Conservation (phyloP, 2,888 invertebrate species). For the Agrochola macilenta region DNA sequence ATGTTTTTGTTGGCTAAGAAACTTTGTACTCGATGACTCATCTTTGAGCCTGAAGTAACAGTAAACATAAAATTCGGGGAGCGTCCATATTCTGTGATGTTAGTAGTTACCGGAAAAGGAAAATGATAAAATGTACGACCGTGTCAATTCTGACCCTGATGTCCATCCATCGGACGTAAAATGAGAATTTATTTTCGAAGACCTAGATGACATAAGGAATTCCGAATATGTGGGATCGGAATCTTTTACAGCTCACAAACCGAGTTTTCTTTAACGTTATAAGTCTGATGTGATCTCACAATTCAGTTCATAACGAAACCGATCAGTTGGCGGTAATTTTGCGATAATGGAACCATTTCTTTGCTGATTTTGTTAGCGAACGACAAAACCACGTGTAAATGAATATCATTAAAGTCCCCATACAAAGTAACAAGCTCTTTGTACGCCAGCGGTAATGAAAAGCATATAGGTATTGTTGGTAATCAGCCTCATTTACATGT, state of each 20-base stretch:
- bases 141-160: constrained; percentile 29
- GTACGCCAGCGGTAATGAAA: constrained; percentile 54
- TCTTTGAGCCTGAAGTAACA: constrained; percentile 21
- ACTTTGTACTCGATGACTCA: constrained; percentile 65
- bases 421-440: constrained; percentile 60
- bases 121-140: constrained; percentile 49
- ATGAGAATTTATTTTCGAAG: constrained; percentile 18
- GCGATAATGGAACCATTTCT: constrained; percentile 25
- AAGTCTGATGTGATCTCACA: constrained; percentile 10
- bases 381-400: constrained; percentile 47
- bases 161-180: constrained; percentile 22
- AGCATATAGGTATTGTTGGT: constrained; percentile 52
- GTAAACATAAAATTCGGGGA: constrained; percentile 41
- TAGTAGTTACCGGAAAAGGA: constrained; percentile 34
- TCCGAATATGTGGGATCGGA: constrained; percentile 3
- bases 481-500: constrained; percentile 61
- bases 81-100: constrained; percentile 34
- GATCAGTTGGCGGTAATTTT: constrained; percentile 10
- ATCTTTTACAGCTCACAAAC: constrained; percentile 23
- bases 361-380: constrained; percentile 8
- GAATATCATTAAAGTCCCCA: constrained; percentile 42
- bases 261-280: constrained; percentile 15
- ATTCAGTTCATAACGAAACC: constrained; percentile 18
- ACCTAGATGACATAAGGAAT: constrained; percentile 30
- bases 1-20: constrained; percentile 61